A percentile compares a stretch with the other conserved stretches of the same genome.
Conservation (phyloP, 2,113 vertebrate species). For the Pseudolaguvia tuberculata region DNA sequence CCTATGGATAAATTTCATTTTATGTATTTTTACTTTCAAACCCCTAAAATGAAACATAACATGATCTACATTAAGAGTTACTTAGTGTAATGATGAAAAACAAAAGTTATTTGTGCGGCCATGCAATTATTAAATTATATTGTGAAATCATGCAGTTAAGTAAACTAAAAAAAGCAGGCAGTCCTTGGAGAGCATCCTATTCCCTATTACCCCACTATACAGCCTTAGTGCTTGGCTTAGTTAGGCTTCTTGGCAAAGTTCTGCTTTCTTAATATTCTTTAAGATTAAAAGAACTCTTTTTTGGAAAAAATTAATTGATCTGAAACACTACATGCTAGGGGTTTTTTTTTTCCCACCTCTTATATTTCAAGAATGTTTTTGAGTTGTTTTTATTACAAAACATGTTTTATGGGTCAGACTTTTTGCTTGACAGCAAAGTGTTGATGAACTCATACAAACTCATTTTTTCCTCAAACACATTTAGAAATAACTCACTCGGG, state of each 20-base stretch:
- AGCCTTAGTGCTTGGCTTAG: neutral
- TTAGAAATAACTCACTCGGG: conserved; percentile 18
- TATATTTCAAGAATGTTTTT: conserved; percentile 10
- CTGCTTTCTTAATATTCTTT: neutral
- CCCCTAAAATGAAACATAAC: too few relatives aligned
- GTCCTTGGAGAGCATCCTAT: neutral
- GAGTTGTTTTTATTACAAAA: conserved; percentile 21
- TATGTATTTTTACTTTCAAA: neutral
- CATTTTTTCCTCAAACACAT: conserved; percentile 12
- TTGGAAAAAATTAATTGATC: neutral
- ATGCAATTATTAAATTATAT: neutral
- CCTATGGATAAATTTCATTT: neutral
- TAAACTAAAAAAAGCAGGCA: neutral
- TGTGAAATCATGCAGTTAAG: neutral
- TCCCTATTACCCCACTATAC: neutral
- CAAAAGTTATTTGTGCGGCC: neutral
- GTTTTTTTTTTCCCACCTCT: neutral
- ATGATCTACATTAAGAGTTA: neutral
- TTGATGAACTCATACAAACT: conserved; percentile 14
- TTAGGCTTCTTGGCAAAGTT: neutral
- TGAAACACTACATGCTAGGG: neutral
- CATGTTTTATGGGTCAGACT: conserved; percentile 20
- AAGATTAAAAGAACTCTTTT: neutral
- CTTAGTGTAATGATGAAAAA: neutral
- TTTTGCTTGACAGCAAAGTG: conserved; percentile 11